phyloP scores from a whole-genome alignment of 1,140 invertebrate species.

The Arion vulgaris region DNA sequence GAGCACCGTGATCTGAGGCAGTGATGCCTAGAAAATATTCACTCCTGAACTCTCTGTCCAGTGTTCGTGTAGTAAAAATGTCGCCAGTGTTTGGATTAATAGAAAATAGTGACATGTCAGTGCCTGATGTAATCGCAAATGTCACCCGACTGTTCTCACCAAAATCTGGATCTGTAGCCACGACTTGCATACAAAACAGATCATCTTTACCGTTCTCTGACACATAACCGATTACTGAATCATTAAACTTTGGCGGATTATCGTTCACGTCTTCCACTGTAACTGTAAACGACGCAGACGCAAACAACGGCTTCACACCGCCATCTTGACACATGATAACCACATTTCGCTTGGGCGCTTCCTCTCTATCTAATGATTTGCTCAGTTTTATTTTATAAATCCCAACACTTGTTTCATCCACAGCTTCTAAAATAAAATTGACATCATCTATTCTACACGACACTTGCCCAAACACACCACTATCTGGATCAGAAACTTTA shows the following conservation, averaged over 20 bases:
- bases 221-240: slow-evolving; percentile 30
- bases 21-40: slow-evolving; percentile 36
- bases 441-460: slow-evolving; percentile 53
- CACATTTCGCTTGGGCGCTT: slow-evolving; percentile 45
- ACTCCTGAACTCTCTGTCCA: slow-evolving; percentile 38
- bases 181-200: slow-evolving; percentile 77
- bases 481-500: slow-evolving; percentile 53
- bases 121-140: slow-evolving; percentile 60
- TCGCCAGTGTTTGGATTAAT: slow-evolving; percentile 31
- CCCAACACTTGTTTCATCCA: slow-evolving; percentile 39
- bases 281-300: slow-evolving; percentile 58
- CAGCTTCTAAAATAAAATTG: slow-evolving; percentile 48
- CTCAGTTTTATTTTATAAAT: slow-evolving; percentile 58
- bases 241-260: slow-evolving; percentile 55
- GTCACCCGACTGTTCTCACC: slow-evolving; percentile 81
- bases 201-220: slow-evolving; percentile 51
- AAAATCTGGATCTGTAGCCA: slow-evolving; percentile 78
- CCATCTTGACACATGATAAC: slow-evolving; percentile 54
- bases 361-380: slow-evolving; percentile 50
- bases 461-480: slow-evolving; percentile 54
- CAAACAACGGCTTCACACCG: slow-evolving; percentile 44
- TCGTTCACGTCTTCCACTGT: slow-evolving; percentile 64
- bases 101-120: slow-evolving; percentile 26
- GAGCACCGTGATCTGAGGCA: slow-evolving; percentile 85
- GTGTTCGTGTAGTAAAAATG: slow-evolving; percentile 10